A percentile compares a stretch with the other conserved stretches of the same genome.
Evolutionary conservation across 2,113 vertebrate species (phyloP).

Genomic region (Ochotona curzoniae): DNA sequence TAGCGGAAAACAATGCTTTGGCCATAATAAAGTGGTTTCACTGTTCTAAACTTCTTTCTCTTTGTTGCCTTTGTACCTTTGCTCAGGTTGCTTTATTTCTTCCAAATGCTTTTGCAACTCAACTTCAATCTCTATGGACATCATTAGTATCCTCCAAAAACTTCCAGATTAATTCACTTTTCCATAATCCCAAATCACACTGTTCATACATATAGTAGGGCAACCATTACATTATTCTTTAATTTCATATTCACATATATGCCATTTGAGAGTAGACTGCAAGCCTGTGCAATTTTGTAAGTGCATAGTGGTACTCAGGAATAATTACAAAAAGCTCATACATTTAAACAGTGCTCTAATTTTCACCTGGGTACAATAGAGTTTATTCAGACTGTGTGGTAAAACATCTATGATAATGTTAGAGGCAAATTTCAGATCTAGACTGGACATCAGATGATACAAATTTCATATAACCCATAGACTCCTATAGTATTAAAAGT

Average conservation of each 20-base stretch:
- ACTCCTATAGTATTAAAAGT: not conserved
- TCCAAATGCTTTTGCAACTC: not conserved
- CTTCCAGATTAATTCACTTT: not conserved
- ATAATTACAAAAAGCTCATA: not conserved
- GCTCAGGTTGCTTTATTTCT: not conserved
- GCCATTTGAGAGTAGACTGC: not conserved
- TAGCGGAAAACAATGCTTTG: not conserved
- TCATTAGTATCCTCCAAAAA: constrained; percentile 16
- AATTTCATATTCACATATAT: not conserved
- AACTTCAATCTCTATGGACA: not conserved
- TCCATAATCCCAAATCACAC: not conserved
- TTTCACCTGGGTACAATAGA: not conserved
- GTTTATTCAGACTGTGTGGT: not conserved
- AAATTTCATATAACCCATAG: not conserved
- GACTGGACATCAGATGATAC: not conserved
- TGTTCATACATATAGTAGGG: not conserved
- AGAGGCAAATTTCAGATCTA: not conserved
- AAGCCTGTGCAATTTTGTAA: not conserved
- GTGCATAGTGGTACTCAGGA: not conserved
- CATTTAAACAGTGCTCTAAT: constrained; percentile 5
- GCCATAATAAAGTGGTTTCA: not conserved
- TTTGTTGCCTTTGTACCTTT: constrained; percentile 3
- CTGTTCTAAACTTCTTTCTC: not conserved
- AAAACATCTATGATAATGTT: not conserved
- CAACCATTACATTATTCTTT: not conserved